A percentile compares a stretch with the other conserved stretches of the same genome.
Evolutionary conservation across 2,888 invertebrate genomes (phyloP).

Genomic region (Polyommatus iphigenia): DNA sequence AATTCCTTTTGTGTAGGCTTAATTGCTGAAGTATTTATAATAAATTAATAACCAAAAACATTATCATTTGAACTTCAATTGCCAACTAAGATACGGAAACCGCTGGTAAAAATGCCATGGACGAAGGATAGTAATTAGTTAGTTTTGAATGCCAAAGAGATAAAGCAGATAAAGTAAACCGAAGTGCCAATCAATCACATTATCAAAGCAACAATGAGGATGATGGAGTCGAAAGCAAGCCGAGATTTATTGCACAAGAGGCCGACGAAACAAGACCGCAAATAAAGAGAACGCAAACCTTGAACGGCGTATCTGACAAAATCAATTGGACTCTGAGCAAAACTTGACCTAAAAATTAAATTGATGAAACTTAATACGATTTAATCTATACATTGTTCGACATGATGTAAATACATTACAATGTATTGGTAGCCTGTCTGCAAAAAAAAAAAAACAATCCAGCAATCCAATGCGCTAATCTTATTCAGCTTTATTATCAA

Average conservation of each 20-base stretch:
- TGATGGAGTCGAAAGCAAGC: slow-evolving; percentile 70
- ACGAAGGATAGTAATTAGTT: slow-evolving; percentile 27
- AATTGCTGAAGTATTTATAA: neutral
- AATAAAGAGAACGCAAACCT: slow-evolving; percentile 79
- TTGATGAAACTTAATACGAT: slow-evolving; percentile 57
- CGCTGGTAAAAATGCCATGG: slow-evolving; percentile 17
- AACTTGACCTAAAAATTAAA: slow-evolving; percentile 75
- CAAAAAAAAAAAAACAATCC: neutral
- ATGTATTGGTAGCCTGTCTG: neutral
- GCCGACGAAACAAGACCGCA: slow-evolving; percentile 77
- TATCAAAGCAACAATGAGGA: slow-evolving; percentile 74
- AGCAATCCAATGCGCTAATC: neutral
- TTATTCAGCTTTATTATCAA: neutral
- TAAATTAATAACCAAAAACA: neutral
- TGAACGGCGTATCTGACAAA: slow-evolving; percentile 78
- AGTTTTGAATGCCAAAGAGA: slow-evolving; percentile 11
- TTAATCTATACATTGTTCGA: slow-evolving; percentile 13
- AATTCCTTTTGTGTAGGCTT: neutral
- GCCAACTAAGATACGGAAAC: neutral
- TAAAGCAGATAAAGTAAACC: slow-evolving; percentile 39
- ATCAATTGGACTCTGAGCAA: slow-evolving; percentile 76
- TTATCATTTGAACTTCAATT: slow-evolving; percentile 1
- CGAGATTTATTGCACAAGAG: slow-evolving; percentile 76
- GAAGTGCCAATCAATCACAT: slow-evolving; percentile 71
- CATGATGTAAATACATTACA: neutral